Evolutionary conservation across 1,140 invertebrate genomes (phyloP).

Genomic region (Atta colombica): DNA sequence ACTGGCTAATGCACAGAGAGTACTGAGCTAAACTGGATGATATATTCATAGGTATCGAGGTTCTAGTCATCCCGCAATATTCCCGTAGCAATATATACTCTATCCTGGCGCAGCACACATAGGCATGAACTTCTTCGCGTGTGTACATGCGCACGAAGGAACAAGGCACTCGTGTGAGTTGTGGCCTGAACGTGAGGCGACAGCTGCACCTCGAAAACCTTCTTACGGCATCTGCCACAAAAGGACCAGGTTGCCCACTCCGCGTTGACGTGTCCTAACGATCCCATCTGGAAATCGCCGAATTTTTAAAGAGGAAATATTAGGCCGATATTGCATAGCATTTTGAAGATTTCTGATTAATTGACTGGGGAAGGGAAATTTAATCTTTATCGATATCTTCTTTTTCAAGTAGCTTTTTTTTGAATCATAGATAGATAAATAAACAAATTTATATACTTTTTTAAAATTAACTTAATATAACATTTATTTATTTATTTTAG

Average conservation of each 20-base stretch:
- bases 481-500: background rate
- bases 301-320: conserved; percentile 30
- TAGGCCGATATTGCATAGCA: background rate
- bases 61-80: conserved; percentile 53
- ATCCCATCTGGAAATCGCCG: conserved; percentile 71
- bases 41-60: conserved; percentile 74
- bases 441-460: background rate
- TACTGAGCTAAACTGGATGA: conserved; percentile 54
- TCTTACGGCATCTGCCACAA: conserved; percentile 60
- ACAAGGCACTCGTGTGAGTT: background rate
- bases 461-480: background rate
- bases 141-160: conserved; percentile 17
- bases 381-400: background rate
- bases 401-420: background rate
- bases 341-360: background rate
- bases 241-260: conserved; percentile 56
- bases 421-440: background rate
- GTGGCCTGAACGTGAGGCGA: conserved; percentile 40
- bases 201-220: conserved; percentile 68
- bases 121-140: conserved; percentile 28
- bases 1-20: conserved; percentile 54
- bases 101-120: conserved; percentile 25
- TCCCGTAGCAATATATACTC: conserved; percentile 50
- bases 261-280: conserved; percentile 58
- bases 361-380: background rate